phyloP scores from a whole-genome alignment of 2,888 invertebrate genomes.

The Tuta absoluta region DNA sequence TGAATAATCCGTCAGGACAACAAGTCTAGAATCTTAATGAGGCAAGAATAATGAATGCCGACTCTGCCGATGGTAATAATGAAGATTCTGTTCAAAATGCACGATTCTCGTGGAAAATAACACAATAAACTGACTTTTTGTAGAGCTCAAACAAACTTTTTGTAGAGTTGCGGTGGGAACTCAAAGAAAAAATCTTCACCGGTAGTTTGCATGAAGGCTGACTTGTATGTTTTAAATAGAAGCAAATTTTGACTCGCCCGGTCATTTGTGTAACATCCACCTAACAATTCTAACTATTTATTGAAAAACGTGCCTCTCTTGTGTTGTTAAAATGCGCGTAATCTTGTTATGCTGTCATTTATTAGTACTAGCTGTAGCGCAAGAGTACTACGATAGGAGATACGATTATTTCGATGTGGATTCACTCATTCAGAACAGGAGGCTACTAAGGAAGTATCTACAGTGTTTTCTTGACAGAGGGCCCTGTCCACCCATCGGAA shows the following conservation, averaged over 20 bases:
- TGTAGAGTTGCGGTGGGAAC: constrained; percentile 4
- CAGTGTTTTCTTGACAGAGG: constrained; percentile 78
- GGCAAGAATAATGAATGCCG: constrained; percentile 21
- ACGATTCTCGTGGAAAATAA: constrained; percentile 23
- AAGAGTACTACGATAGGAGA: constrained; percentile 55
- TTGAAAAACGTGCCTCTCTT: neutral
- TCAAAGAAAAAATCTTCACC: constrained; percentile 1
- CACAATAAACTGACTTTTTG: constrained; percentile 23
- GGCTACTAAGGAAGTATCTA: constrained; percentile 85
- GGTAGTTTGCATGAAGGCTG: constrained; percentile 50
- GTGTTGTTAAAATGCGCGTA: constrained; percentile 16
- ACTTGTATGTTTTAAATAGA: constrained; percentile 54
- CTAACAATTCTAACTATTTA: neutral
- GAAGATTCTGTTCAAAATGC: constrained; percentile 5
- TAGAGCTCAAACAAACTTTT: constrained; percentile 1
- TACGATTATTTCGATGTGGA: constrained; percentile 87
- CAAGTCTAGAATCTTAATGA: constrained; percentile 29
- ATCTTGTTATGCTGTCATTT: constrained; percentile 37
- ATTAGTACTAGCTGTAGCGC: constrained; percentile 37
- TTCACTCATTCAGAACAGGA: constrained; percentile 83
- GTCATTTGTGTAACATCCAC: constrained; percentile 12
- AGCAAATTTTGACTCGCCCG: constrained; percentile 36
- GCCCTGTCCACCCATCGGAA: constrained; percentile 64
- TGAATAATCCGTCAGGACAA: neutral
- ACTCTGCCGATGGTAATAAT: neutral